A percentile compares a stretch with the other conserved stretches of the same genome.
Evolutionary conservation across 2,113 vertebrate species (phyloP).

Genomic region (Cnemophilus loriae): DNA sequence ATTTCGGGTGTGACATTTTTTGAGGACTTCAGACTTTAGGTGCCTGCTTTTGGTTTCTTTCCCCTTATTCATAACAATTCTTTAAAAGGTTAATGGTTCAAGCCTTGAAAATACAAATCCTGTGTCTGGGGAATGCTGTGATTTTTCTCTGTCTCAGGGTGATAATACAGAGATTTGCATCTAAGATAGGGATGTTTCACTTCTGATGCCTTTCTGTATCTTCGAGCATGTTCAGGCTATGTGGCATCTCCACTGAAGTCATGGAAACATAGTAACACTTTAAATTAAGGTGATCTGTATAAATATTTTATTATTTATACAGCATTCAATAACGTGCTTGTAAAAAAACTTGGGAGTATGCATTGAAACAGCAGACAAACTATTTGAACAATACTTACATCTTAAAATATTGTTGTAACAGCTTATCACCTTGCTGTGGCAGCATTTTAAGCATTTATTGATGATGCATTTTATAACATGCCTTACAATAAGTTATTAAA

Average conservation of each 20-base stretch:
- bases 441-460: slow-evolving; percentile 41
- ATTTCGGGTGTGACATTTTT: background rate
- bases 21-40: background rate
- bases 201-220: background rate
- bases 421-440: slow-evolving; percentile 36
- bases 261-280: slow-evolving; percentile 26
- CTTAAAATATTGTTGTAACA: slow-evolving; percentile 51
- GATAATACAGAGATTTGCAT: background rate
- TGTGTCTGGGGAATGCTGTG: background rate
- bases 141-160: background rate
- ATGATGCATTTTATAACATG: slow-evolving; percentile 42
- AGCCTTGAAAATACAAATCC: background rate
- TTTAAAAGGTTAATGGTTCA: background rate
- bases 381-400: slow-evolving; percentile 44
- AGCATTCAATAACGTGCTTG: slow-evolving; percentile 3
- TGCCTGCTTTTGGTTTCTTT: background rate
- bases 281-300: slow-evolving; percentile 45
- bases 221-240: background rate
- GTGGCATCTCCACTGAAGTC: background rate
- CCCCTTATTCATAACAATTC: background rate
- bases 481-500: slow-evolving; percentile 32
- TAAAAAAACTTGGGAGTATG: slow-evolving; percentile 8
- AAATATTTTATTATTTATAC: slow-evolving; percentile 56
- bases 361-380: background rate
- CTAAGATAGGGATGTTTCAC: background rate